A percentile compares a stretch with the other conserved stretches of the same genome.
These are phyloP conservation scores for Argyra leucocephala DNA, from an alignment of 2,888 invertebrate species.

Conservation along the genomic window DNA sequence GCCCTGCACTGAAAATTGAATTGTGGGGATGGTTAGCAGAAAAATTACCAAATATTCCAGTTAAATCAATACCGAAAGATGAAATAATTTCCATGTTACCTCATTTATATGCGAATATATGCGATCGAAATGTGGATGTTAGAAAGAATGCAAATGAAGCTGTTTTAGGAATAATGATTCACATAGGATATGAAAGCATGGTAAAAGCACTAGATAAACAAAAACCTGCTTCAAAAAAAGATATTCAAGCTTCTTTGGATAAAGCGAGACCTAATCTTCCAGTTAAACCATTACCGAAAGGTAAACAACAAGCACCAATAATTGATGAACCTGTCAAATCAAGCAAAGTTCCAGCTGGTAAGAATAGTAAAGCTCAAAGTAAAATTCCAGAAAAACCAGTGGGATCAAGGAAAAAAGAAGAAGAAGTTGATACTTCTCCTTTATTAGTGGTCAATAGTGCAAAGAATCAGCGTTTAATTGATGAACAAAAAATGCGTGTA, in stretches of 20 bases:
- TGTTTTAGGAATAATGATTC: slow-evolving; percentile 85
- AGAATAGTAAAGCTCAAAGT: slow-evolving; percentile 21
- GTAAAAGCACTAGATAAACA: slow-evolving; percentile 42
- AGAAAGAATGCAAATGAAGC: slow-evolving; percentile 84
- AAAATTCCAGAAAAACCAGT: slow-evolving; percentile 35
- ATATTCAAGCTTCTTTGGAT: slow-evolving; percentile 70
- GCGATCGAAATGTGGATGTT: slow-evolving; percentile 86
- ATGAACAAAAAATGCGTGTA: slow-evolving; percentile 86
- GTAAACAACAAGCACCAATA: slow-evolving; percentile 49
- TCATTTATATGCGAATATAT: slow-evolving; percentile 68
- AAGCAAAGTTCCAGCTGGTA: slow-evolving; percentile 48
- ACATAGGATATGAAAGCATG: slow-evolving; percentile 60
- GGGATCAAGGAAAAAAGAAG: slow-evolving; percentile 64
- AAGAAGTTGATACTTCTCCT: slow-evolving; percentile 73
- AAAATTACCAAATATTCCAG: slow-evolving; percentile 61
- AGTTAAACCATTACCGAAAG: slow-evolving; percentile 62
- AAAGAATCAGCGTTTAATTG: slow-evolving; percentile 86
- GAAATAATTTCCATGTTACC: slow-evolving; percentile 72
- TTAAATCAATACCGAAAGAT: slow-evolving; percentile 66
- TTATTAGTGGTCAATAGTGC: slow-evolving; percentile 70
- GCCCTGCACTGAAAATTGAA: slow-evolving; percentile 71
- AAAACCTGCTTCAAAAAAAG: slow-evolving; percentile 64
- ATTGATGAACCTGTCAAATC: slow-evolving; percentile 39
- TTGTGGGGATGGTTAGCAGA: slow-evolving; percentile 79
- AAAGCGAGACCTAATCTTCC: slow-evolving; percentile 79